A percentile compares a stretch with the other conserved stretches of the same genome.
These are phyloP conservation scores for Meloe dianella DNA, from an alignment of 2,888 invertebrate genomes.

Conservation along the genomic window DNA sequence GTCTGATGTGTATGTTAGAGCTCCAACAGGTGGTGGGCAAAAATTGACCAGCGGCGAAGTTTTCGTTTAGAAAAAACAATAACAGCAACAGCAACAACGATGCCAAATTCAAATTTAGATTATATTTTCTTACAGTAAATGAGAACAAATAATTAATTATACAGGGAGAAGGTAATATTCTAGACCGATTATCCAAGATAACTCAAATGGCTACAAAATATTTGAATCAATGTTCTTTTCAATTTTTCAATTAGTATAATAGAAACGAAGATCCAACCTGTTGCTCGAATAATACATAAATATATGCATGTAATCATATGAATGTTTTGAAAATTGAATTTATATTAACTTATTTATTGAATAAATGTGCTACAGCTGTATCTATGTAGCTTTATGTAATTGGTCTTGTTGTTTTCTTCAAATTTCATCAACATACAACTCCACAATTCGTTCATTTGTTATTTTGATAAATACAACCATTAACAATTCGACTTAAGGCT, in stretches of 20 bases:
- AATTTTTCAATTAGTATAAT: background rate
- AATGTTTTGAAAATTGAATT: background rate
- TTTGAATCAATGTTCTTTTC: background rate
- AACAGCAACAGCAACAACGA: background rate
- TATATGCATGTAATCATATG: background rate
- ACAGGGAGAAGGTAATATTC: background rate
- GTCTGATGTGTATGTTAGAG: conserved; percentile 50
- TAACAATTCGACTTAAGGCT: no score
- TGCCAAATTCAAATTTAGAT: no score
- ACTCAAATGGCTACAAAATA: background rate
- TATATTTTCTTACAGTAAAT: background rate
- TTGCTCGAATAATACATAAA: background rate
- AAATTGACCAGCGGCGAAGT: conserved; percentile 51
- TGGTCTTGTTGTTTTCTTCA: no score
- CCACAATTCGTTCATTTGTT: no score
- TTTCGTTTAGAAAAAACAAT: conserved; percentile 42
- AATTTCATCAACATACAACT: no score
- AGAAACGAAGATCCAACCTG: background rate
- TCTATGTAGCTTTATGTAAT: background rate
- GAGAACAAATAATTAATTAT: background rate
- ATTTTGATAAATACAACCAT: no score
- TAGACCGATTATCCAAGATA: background rate
- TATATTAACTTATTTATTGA: background rate
- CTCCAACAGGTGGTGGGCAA: conserved; percentile 46
- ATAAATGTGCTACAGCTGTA: background rate